phyloP scores from a whole-genome alignment of 2,113 vertebrate genomes.

The Rhea pennata region DNA sequence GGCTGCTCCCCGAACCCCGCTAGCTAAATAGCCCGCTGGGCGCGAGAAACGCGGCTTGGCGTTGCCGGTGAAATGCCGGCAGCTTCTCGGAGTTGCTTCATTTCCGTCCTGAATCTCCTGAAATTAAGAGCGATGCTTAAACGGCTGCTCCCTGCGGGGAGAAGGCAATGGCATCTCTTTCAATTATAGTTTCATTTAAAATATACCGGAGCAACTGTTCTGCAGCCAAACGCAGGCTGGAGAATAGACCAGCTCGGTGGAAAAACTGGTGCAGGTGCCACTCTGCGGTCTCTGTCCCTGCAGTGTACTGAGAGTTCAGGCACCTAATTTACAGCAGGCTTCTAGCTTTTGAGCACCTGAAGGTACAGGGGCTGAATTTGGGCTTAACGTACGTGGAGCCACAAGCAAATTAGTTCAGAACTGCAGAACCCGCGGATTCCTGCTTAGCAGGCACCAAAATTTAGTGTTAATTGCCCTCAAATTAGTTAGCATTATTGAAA shows the following conservation, averaged over 20 bases:
- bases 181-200: background rate
- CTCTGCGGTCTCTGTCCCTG: background rate
- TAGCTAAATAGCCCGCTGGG: too few relatives aligned
- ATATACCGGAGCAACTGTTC: background rate
- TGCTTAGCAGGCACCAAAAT: constrained; percentile 9
- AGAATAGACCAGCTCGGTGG: background rate
- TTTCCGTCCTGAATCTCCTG: background rate
- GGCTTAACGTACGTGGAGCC: background rate
- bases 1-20: too few relatives aligned
- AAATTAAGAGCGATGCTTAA: constrained; percentile 4
- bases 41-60: background rate
- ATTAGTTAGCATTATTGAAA: constrained; percentile 53
- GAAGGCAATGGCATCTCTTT: background rate
- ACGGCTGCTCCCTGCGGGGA: background rate
- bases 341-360: background rate
- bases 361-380: background rate
- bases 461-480: constrained; percentile 52
- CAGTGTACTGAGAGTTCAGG: rapidly evolving
- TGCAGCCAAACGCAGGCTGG: background rate
- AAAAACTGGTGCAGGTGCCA: rapidly evolving
- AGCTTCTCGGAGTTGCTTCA: background rate
- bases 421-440: background rate
- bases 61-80: background rate
- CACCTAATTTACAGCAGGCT: background rate
- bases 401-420: background rate